A percentile compares a stretch with the other conserved stretches of the same genome.
phyloP scores from a whole-genome alignment of 2,888 invertebrate genomes.

The Synanthedon andrenaeformis region DNA sequence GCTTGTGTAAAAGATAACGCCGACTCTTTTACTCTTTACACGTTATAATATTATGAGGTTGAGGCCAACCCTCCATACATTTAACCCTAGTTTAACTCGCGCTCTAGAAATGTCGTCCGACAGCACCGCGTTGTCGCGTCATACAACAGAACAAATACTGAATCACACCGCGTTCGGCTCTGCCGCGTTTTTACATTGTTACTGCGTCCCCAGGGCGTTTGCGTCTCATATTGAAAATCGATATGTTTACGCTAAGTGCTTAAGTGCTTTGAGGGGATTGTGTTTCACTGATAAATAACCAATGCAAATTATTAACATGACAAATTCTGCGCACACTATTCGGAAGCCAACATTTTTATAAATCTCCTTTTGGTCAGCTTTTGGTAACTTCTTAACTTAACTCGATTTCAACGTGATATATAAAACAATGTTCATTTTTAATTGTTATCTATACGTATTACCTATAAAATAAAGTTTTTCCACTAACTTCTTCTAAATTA shows the following conservation, averaged over 20 bases:
- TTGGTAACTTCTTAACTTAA: no score
- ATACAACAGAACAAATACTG: conserved; percentile 50
- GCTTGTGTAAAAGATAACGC: conserved; percentile 59
- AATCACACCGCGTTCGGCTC: conserved; percentile 43
- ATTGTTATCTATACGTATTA: no score
- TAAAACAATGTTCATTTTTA: no score
- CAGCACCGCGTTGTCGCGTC: conserved; percentile 16
- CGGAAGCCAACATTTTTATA: no score
- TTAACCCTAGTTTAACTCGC: conserved; percentile 56
- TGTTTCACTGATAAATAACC: conserved; percentile 56
- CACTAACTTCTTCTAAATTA: no score
- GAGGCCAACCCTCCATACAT: conserved; percentile 33
- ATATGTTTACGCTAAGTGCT: conserved; percentile 67
- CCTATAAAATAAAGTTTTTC: no score
- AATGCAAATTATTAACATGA: conserved; percentile 34
- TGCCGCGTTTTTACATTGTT: conserved; percentile 60
- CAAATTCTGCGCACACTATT: neutral
- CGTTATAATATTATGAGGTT: conserved; percentile 64
- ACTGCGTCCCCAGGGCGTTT: conserved; percentile 52
- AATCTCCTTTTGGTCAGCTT: no score
- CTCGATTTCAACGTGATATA: no score
- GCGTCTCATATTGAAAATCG: conserved; percentile 53
- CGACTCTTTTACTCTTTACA: conserved; percentile 66
- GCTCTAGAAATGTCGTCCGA: conserved; percentile 18
- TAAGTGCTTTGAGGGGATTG: conserved; percentile 63